Percentiles rank a stretch among this genome's conserved stretches.
Evolutionary conservation across 2,113 vertebrate genomes (phyloP).

Genomic region (Abramis brama): DNA sequence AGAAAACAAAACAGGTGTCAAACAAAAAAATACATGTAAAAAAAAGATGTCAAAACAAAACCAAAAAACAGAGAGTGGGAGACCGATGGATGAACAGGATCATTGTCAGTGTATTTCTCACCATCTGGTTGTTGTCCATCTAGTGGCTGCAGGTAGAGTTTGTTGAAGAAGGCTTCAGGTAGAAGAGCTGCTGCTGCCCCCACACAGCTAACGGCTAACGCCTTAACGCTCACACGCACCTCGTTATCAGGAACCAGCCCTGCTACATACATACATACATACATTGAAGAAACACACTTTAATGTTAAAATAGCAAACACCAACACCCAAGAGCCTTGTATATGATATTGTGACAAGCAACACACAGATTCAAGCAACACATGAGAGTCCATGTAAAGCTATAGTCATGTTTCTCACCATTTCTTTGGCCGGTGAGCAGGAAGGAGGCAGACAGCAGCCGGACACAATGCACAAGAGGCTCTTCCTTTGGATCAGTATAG

Average conservation of each 20-base stretch:
- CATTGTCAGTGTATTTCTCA: slow-evolving; percentile 52
- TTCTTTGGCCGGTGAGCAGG: slow-evolving; percentile 87
- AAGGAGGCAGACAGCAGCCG: slow-evolving; percentile 93
- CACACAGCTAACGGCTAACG: slow-evolving; percentile 91
- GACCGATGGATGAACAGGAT: not conserved
- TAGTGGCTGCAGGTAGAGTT: slow-evolving; percentile 85
- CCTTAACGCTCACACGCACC: slow-evolving; percentile 96
- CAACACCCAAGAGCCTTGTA: not conserved
- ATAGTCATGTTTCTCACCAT: slow-evolving; percentile 71
- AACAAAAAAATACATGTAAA: not conserved
- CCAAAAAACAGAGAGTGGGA: not conserved
- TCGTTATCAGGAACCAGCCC: slow-evolving; percentile 91
- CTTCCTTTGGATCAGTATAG: slow-evolving; percentile 81
- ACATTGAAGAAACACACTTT: not conserved
- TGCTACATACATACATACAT: slow-evolving; percentile 58
- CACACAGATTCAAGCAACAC: not conserved
- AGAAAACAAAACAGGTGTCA: too few relatives aligned
- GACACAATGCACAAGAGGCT: slow-evolving; percentile 90
- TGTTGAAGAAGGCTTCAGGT: slow-evolving; percentile 93
- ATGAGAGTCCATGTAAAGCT: not conserved
- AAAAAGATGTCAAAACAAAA: too few relatives aligned
- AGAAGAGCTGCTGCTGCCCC: slow-evolving; percentile 88
- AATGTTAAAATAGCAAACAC: not conserved
- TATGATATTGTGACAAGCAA: not conserved
- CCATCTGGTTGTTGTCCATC: slow-evolving; percentile 78